Percentiles rank a stretch among this genome's conserved stretches.
Conservation (phyloP, 37 sponge, comb jelly and placozoan genomes). For the Bolinopsis microptera region DNA sequence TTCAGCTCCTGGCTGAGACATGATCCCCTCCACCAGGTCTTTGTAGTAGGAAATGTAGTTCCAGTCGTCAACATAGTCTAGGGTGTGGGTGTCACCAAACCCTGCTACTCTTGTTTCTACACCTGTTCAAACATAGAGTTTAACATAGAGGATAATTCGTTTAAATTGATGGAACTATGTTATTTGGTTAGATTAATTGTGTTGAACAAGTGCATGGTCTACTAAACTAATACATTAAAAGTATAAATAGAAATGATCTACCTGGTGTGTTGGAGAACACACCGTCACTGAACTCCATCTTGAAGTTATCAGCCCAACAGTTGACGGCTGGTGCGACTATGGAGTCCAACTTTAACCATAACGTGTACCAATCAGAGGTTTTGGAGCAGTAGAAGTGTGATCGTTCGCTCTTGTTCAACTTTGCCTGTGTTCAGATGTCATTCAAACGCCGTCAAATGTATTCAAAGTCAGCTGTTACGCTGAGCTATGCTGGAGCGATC, state of each 20-base stretch:
- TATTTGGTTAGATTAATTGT: no score
- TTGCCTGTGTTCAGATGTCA: constrained; percentile 13
- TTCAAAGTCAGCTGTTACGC: no score
- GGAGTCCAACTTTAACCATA: constrained; percentile 13
- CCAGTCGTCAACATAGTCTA: background rate
- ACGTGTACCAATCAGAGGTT: background rate
- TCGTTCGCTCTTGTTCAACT: background rate
- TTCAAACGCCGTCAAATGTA: no score
- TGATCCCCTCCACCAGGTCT: background rate
- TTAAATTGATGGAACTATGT: no score
- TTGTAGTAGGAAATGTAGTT: background rate
- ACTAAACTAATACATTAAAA: no score
- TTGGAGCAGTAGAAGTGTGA: constrained; percentile 37
- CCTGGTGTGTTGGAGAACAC: background rate
- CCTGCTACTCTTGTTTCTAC: constrained; percentile 1
- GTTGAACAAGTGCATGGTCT: no score
- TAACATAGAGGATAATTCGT: no score
- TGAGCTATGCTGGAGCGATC: no score
- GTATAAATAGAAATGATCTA: no score
- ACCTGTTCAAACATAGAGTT: background rate
- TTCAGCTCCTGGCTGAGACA: background rate
- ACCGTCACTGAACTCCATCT: background rate
- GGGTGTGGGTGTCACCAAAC: background rate
- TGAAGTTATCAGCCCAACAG: constrained; percentile 50
- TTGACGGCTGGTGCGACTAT: background rate